Evolutionary conservation across 23 tunicate genomes (phyloP).

Genomic region (Ciona savignyi): DNA sequence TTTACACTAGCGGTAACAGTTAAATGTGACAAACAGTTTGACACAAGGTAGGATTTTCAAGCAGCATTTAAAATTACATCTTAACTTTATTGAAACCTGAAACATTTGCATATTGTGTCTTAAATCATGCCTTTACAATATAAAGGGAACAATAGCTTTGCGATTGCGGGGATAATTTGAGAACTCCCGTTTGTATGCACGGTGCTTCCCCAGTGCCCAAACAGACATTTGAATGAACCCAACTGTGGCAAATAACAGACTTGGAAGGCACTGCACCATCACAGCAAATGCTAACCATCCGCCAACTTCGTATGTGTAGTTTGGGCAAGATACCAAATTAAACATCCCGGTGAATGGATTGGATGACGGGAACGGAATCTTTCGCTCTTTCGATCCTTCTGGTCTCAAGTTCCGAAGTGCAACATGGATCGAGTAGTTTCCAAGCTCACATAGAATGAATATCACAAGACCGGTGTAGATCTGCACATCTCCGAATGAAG

Average conservation of each 20-base stretch:
- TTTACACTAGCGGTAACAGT: too few species aligned
- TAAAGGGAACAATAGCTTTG: slow-evolving; percentile 83
- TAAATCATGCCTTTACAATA: slow-evolving; percentile 29
- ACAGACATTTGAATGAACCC: slow-evolving; percentile 85
- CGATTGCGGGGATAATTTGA: slow-evolving; percentile 70
- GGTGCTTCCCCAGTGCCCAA: slow-evolving; percentile 96
- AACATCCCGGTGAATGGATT: slow-evolving; percentile 83
- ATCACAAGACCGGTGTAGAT: slow-evolving; percentile 19
- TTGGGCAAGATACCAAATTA: slow-evolving; percentile 93
- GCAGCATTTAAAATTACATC: too few species aligned
- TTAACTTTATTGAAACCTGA: too few species aligned
- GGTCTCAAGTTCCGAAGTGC: slow-evolving; percentile 70
- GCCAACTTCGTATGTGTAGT: slow-evolving; percentile 94
- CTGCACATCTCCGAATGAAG: slow-evolving; percentile 62
- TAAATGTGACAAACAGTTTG: too few species aligned
- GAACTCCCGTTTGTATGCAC: slow-evolving; percentile 76
- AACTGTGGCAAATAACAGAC: slow-evolving; percentile 57
- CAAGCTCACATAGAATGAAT: slow-evolving; percentile 79
- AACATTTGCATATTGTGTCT: too few species aligned
- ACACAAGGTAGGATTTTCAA: too few species aligned
- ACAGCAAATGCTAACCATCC: slow-evolving; percentile 86
- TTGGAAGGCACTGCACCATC: slow-evolving; percentile 69
- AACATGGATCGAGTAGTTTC: slow-evolving; percentile 84
- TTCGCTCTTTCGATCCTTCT: slow-evolving; percentile 70
- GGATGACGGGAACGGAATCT: slow-evolving; percentile 50